A percentile compares a stretch with the other conserved stretches of the same genome.
Conservation (phyloP, 2,888 invertebrate genomes). For the Cantharis nigra region DNA sequence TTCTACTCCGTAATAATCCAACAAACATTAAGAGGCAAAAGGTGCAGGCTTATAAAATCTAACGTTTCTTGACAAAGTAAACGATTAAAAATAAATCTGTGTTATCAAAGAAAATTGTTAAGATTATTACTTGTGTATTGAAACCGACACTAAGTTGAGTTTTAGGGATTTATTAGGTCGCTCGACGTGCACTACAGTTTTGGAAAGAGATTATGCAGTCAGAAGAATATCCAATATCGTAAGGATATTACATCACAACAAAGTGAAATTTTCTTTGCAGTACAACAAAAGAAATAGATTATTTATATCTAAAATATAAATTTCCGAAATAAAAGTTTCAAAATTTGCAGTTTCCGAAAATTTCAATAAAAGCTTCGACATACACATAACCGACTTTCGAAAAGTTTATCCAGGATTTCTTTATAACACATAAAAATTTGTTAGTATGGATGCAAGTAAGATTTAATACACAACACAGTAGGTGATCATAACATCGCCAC, state of each 20-base stretch:
- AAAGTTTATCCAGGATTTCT: not conserved
- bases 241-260: not conserved
- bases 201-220: conserved; percentile 15
- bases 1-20: not conserved
- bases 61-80: conserved; percentile 7
- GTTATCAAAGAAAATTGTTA: conserved; percentile 22
- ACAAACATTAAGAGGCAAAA: not conserved
- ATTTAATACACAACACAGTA: not conserved
- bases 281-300: not conserved
- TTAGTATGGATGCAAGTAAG: not conserved
- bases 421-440: not conserved
- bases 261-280: not conserved
- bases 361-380: not conserved
- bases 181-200: conserved; percentile 17
- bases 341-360: not conserved
- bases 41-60: conserved; percentile 7
- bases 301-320: not conserved
- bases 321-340: not conserved
- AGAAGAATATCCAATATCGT: conserved; percentile 2
- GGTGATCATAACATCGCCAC: not conserved
- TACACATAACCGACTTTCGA: not conserved
- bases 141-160: conserved; percentile 14
- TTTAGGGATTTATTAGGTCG: conserved; percentile 15
- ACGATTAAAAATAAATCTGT: conserved; percentile 25
- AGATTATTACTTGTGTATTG: conserved; percentile 17